Percentiles rank a stretch among this genome's conserved stretches.
These are phyloP conservation scores for Cladopsammia gracilis DNA, from an alignment of 64 coral and sea anemone species.

Conservation along the genomic window DNA sequence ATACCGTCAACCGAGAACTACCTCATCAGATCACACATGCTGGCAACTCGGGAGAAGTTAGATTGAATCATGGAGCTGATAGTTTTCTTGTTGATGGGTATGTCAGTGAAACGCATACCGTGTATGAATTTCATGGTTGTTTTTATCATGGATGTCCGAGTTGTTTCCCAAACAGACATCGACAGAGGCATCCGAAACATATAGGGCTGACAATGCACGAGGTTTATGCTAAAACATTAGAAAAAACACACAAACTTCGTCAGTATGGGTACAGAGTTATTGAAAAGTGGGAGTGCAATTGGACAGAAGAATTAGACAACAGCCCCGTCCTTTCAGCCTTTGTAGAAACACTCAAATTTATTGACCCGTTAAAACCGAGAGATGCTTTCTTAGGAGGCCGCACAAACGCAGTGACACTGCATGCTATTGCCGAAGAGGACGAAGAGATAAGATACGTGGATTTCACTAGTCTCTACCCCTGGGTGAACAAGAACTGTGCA, in stretches of 20 bases:
- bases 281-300: background rate
- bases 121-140: constrained; percentile 35
- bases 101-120: background rate
- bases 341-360: background rate
- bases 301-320: background rate
- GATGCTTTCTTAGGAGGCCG: background rate
- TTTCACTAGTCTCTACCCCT: background rate
- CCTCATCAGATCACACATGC: background rate
- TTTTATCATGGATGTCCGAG: background rate
- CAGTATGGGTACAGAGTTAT: background rate
- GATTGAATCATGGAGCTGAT: background rate
- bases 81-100: constrained; percentile 10
- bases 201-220: background rate
- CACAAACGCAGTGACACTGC: background rate
- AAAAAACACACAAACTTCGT: background rate
- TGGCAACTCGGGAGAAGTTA: background rate
- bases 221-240: background rate
- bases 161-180: background rate
- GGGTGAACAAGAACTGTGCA: background rate
- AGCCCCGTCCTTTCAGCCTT: background rate
- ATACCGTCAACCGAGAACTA: background rate
- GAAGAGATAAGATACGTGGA: constrained; percentile 3
- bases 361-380: background rate
- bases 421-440: background rate
- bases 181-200: background rate